Conservation (phyloP, 2,888 invertebrate species). For the Drosophila differens region DNA sequence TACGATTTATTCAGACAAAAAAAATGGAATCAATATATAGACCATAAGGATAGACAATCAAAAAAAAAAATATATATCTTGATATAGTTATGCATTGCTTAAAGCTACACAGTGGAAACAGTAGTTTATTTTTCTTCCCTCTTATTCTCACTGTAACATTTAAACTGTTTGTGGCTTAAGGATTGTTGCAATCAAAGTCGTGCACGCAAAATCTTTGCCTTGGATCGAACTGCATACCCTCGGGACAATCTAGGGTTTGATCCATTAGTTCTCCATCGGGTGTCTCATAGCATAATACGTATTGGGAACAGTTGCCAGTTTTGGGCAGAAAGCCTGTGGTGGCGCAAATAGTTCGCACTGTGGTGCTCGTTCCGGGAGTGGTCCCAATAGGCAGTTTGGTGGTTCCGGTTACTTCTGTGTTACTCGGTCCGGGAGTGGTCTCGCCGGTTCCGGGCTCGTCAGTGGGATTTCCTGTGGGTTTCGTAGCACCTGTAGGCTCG, state of each 20-base stretch:
- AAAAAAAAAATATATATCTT: slow-evolving; percentile 16
- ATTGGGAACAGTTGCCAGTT: slow-evolving; percentile 59
- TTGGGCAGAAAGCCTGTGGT: slow-evolving; percentile 65
- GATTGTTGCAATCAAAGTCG: slow-evolving; percentile 43
- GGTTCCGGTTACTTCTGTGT: background rate
- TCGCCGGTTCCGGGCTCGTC: too few relatives aligned
- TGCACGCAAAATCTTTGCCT: slow-evolving; percentile 44
- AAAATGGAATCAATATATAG: slow-evolving; percentile 10
- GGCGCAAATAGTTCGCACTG: slow-evolving; percentile 46
- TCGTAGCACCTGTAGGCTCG: background rate
- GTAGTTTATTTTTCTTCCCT: slow-evolving; percentile 25
- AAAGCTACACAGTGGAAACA: slow-evolving; percentile 17
- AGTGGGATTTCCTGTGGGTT: background rate
- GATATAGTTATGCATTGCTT: slow-evolving; percentile 29
- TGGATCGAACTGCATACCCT: slow-evolving; percentile 65
- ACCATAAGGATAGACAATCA: slow-evolving; percentile 12
- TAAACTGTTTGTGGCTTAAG: background rate
- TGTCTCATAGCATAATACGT: slow-evolving; percentile 54
- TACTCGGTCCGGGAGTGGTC: too few relatives aligned
- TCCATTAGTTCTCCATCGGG: slow-evolving; percentile 6
- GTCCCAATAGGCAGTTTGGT: background rate
- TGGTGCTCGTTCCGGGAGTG: background rate
- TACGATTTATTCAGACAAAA: slow-evolving; percentile 62
- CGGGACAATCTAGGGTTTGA: slow-evolving; percentile 54
- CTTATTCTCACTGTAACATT: background rate